These are phyloP conservation scores for Indicator indicator DNA, from an alignment of 2,113 vertebrate species.

Conservation along the genomic window DNA sequence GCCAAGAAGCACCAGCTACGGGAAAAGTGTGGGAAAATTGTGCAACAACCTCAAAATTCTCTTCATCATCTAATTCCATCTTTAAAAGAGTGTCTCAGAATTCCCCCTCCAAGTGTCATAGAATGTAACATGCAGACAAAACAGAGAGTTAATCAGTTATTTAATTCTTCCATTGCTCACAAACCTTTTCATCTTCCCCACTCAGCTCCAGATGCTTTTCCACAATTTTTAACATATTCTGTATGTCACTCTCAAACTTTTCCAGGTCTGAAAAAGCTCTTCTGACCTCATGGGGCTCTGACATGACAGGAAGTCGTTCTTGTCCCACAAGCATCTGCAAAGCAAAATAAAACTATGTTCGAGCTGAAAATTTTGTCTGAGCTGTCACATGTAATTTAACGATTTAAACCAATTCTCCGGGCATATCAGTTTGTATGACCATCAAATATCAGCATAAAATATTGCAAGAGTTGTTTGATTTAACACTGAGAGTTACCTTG, in stretches of 20 bases:
- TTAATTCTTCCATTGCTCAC: constrained; percentile 6
- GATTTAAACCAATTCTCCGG: background rate
- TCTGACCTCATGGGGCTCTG: constrained; percentile 50
- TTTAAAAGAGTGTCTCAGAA: background rate
- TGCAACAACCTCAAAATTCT: background rate
- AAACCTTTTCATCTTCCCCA: constrained; percentile 88
- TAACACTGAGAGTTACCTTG: background rate
- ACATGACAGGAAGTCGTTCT: constrained; percentile 60
- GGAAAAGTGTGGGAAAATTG: background rate
- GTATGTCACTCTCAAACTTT: constrained; percentile 82
- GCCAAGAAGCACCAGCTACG: background rate
- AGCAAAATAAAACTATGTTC: background rate
- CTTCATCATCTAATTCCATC: background rate
- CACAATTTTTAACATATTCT: constrained; percentile 78
- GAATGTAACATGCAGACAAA: background rate
- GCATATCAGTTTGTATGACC: background rate
- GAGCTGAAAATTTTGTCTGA: background rate
- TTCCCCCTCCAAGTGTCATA: background rate
- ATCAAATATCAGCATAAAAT: background rate
- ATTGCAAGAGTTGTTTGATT: background rate
- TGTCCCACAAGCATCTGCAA: constrained; percentile 82
- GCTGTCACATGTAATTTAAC: background rate
- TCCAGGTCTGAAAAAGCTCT: constrained; percentile 71
- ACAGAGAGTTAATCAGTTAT: background rate
- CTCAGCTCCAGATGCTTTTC: constrained; percentile 80